These are phyloP conservation scores for Drosophila pullipes DNA, from an alignment of 2,888 invertebrate genomes.

Conservation along the genomic window DNA sequence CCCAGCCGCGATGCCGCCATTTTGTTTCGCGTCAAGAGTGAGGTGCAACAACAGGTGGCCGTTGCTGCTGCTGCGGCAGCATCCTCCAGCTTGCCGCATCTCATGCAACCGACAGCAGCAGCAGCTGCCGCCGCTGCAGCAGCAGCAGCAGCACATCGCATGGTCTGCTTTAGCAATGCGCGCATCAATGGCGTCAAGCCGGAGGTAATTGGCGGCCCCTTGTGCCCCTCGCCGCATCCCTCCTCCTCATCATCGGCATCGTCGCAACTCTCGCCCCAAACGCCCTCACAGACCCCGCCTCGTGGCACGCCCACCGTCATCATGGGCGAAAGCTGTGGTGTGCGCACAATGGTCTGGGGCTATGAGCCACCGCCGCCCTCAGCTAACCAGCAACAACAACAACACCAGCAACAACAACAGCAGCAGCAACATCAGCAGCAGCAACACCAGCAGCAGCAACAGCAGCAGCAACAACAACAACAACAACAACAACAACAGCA, in stretches of 20 bases:
- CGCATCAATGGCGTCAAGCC: slow-evolving; percentile 93
- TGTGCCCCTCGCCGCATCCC: slow-evolving; percentile 84
- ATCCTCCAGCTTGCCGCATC: slow-evolving; percentile 75
- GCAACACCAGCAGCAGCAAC: slow-evolving; percentile 48
- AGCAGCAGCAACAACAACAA: slow-evolving; percentile 44
- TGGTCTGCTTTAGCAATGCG: slow-evolving; percentile 88
- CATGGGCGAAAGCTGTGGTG: slow-evolving; percentile 97
- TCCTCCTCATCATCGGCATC: slow-evolving; percentile 82
- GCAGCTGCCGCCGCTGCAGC: slow-evolving; percentile 81
- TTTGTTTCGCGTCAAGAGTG: slow-evolving; percentile 85
- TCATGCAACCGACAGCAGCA: slow-evolving; percentile 83
- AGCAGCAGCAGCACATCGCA: slow-evolving; percentile 84
- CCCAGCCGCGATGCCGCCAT: slow-evolving; percentile 86
- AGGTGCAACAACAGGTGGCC: slow-evolving; percentile 83
- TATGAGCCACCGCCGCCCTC: slow-evolving; percentile 86
- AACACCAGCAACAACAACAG: slow-evolving; percentile 67
- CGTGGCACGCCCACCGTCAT: slow-evolving; percentile 94
- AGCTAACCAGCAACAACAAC: slow-evolving; percentile 58
- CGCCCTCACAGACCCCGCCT: slow-evolving; percentile 85
- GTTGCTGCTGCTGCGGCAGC: slow-evolving; percentile 74
- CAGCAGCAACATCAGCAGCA: slow-evolving; percentile 62
- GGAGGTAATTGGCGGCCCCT: slow-evolving; percentile 90
- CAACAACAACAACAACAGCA: fast-evolving
- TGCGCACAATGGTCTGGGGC: slow-evolving; percentile 90
- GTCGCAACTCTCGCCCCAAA: slow-evolving; percentile 84